Evolutionary conservation across 2,113 vertebrate genomes (phyloP).

Genomic region (Corythornis vintsioides): DNA sequence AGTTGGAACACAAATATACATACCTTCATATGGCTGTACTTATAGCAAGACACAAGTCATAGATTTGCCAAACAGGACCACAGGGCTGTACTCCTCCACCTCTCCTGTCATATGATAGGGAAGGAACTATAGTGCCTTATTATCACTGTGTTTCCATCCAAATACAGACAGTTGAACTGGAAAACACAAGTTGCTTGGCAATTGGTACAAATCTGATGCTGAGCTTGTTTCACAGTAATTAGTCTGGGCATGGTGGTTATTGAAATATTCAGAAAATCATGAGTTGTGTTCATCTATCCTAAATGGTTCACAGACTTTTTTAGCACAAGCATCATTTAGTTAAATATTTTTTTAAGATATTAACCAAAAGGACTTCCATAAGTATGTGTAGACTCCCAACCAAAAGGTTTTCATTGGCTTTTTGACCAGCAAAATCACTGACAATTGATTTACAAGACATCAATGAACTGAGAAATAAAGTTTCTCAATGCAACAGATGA

Average conservation of each 20-base stretch:
- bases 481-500: not conserved
- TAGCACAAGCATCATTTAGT: not conserved
- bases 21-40: not conserved
- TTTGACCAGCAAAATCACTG: not conserved
- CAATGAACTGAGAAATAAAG: not conserved
- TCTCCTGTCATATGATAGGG: not conserved
- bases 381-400: not conserved
- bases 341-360: not conserved
- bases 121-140: not conserved
- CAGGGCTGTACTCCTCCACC: not conserved
- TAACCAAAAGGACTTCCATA: not conserved
- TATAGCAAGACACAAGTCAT: not conserved
- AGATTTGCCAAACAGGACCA: not conserved
- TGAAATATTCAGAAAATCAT: not conserved
- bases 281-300: not conserved
- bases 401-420: not conserved
- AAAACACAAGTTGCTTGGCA: not conserved
- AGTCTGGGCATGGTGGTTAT: not conserved
- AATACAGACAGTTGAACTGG: not conserved
- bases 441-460: not conserved
- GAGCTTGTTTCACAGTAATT: not conserved
- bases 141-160: not conserved
- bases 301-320: not conserved
- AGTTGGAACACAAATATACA: not conserved
- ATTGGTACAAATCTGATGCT: not conserved